These are phyloP conservation scores for Cremastinae sp. DNA, from an alignment of 2,888 invertebrate species.

Conservation along the genomic window DNA sequence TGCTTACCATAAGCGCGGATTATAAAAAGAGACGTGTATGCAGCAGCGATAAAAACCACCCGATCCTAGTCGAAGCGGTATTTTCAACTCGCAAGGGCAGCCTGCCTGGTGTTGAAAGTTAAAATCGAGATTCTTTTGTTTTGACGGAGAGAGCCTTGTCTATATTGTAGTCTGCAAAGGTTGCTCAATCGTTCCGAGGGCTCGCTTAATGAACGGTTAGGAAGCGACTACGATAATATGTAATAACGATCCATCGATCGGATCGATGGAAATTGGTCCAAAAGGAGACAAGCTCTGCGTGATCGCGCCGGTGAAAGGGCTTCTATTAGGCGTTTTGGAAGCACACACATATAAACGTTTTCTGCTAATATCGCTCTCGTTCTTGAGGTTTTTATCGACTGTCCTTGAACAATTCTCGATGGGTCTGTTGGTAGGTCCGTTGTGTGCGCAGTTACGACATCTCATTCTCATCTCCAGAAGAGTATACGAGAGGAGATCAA, in stretches of 20 bases:
- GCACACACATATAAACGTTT: slow-evolving; percentile 3
- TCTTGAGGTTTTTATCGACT: slow-evolving; percentile 28
- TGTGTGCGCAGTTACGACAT: slow-evolving; percentile 25
- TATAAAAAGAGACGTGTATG: too few species aligned
- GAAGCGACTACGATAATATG: slow-evolving; percentile 16
- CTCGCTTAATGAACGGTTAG: slow-evolving; percentile 13
- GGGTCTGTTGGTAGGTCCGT: slow-evolving; percentile 2
- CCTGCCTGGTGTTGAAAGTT: too few species aligned
- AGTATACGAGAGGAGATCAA: too few species aligned
- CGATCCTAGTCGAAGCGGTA: too few species aligned
- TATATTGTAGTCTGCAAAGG: neutral
- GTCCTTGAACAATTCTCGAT: slow-evolving; percentile 7
- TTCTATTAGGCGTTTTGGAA: slow-evolving; percentile 6
- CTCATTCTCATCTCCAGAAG: neutral
- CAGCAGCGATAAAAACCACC: too few species aligned
- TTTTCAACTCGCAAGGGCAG: too few species aligned
- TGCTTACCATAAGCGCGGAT: neutral
- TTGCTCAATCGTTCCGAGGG: neutral
- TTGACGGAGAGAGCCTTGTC: neutral
- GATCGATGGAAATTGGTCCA: slow-evolving; percentile 31
- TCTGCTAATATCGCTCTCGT: slow-evolving; percentile 7
- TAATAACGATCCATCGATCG: slow-evolving; percentile 17
- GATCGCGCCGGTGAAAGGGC: slow-evolving; percentile 12
- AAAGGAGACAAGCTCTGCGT: neutral
- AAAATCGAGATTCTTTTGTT: too few species aligned